Conservation (phyloP, 2,888 invertebrate genomes). For the Masnerella sp. region DNA sequence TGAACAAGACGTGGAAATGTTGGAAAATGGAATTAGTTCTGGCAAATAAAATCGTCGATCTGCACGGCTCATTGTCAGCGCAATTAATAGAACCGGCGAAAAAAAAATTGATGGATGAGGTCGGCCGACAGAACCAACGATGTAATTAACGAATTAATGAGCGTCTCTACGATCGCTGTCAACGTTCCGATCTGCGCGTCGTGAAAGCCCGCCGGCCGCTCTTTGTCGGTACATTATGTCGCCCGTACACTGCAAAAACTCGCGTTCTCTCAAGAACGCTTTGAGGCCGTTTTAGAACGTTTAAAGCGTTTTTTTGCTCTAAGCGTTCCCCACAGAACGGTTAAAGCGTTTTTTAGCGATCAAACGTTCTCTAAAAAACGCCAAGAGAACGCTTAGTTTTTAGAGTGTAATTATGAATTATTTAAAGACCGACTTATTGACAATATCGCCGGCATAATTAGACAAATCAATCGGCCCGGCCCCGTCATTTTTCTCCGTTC, state of each 20-base stretch:
- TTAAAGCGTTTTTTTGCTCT: too few species aligned
- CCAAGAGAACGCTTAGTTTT: too few species aligned
- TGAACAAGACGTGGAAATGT: conserved; percentile 17
- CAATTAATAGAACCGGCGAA: conserved; percentile 48
- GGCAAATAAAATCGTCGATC: conserved; percentile 34
- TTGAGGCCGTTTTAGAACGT: too few species aligned
- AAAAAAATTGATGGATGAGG: conserved; percentile 61
- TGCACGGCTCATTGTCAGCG: conserved; percentile 40
- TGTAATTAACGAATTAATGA: conserved; percentile 67
- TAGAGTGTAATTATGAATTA: conserved; percentile 62
- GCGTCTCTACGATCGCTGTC: conserved; percentile 59
- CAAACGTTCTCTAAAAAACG: too few species aligned
- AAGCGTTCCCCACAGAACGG: too few species aligned
- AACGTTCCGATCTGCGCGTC: conserved; percentile 54
- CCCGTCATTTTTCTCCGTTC: background rate
- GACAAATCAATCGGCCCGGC: conserved; percentile 55
- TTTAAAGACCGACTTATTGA: conserved; percentile 49
- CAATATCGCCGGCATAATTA: conserved; percentile 56
- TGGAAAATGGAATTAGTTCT: conserved; percentile 5
- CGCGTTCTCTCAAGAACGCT: too few species aligned
- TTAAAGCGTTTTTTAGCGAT: too few species aligned
- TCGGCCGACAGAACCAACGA: conserved; percentile 60
- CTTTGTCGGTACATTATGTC: conserved; percentile 60
- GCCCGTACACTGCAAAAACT: too few species aligned
- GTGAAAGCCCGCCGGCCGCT: conserved; percentile 56